These are phyloP conservation scores for Torymus auratus DNA, from an alignment of 2,888 invertebrate species.

Conservation along the genomic window DNA sequence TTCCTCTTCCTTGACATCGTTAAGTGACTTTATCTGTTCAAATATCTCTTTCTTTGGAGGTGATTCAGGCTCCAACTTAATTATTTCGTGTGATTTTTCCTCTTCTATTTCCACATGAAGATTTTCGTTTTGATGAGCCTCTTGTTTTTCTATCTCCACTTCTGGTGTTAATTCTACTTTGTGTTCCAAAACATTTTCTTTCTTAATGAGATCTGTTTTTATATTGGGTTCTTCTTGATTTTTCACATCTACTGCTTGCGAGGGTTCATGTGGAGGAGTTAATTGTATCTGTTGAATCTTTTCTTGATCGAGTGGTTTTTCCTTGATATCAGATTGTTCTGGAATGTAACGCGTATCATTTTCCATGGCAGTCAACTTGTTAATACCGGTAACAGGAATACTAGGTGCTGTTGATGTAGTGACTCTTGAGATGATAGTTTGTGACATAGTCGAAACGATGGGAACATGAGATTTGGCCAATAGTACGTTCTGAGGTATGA, in stretches of 20 bases:
- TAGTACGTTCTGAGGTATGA: slow-evolving; percentile 63
- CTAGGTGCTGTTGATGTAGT: slow-evolving; percentile 62
- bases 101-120: slow-evolving; percentile 50
- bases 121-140: slow-evolving; percentile 44
- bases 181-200: slow-evolving; percentile 60
- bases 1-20: slow-evolving; percentile 64
- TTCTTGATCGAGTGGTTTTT: slow-evolving; percentile 30
- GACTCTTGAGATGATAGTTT: slow-evolving; percentile 65
- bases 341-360: slow-evolving; percentile 18
- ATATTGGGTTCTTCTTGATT: slow-evolving; percentile 60
- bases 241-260: slow-evolving; percentile 59
- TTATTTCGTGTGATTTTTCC: slow-evolving; percentile 35
- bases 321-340: slow-evolving; percentile 2
- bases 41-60: slow-evolving; percentile 33
- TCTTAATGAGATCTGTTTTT: slow-evolving; percentile 64
- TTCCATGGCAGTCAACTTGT: slow-evolving; percentile 1
- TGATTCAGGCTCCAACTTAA: slow-evolving; percentile 55
- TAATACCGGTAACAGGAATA: too few relatives aligned
- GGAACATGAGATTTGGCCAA: slow-evolving; percentile 65
- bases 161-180: slow-evolving; percentile 51
- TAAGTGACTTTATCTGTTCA: slow-evolving; percentile 59
- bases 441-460: slow-evolving; percentile 66
- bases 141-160: slow-evolving; percentile 61
- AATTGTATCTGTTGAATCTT: slow-evolving; percentile 37
- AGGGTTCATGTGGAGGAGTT: slow-evolving; percentile 43